Conservation (phyloP, 2,113 vertebrate species). For the Cynocephalus volans region DNA sequence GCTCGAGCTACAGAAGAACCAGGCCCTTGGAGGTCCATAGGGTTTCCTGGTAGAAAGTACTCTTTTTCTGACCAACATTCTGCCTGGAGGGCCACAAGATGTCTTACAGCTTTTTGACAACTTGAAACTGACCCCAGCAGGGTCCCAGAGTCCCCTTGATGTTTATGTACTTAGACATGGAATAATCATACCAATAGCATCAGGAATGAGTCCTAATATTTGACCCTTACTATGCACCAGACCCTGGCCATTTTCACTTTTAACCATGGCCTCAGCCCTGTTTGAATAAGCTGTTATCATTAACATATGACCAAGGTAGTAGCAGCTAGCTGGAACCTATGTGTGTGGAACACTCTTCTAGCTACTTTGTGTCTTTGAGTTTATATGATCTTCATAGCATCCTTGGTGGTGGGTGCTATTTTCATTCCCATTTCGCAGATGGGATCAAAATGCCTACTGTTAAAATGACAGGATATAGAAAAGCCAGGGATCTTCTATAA, state of each 20-base stretch:
- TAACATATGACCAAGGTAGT: fast-evolving
- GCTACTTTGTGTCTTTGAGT: not conserved
- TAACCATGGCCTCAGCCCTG: fast-evolving
- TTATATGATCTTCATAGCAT: fast-evolving
- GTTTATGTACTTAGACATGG: not conserved
- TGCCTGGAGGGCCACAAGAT: not conserved
- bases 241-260: not conserved
- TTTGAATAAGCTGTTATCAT: fast-evolving
- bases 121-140: not conserved
- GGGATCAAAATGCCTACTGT: not conserved
- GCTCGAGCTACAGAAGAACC: not conserved
- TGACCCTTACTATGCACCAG: not conserved
- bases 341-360: fast-evolving
- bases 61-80: no score
- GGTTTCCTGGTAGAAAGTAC: not conserved
- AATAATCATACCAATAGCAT: fast-evolving
- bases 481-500: not conserved
- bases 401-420: not conserved
- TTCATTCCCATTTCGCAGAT: not conserved
- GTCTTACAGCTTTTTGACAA: not conserved
- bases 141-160: not conserved
- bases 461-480: no score
- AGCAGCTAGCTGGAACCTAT: not conserved
- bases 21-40: fast-evolving
- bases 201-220: not conserved